Base-by-base conservation (phyloP, 2,797 vertebrate genomes). In the Tenualosa thibaudeaui region DNA sequence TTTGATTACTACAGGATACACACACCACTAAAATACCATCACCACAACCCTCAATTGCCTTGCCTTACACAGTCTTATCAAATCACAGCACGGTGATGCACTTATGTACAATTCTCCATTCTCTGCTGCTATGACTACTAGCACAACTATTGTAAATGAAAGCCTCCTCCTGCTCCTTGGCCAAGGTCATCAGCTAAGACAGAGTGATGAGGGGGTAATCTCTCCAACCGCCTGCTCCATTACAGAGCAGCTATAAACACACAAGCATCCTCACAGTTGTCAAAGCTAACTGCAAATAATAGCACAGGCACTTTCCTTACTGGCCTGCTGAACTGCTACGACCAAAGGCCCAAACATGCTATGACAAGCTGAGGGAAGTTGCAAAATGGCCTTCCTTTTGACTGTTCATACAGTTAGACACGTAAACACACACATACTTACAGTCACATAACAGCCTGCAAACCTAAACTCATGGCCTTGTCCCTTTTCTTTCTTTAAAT, bases 121-220 rank as follows among this genome's bases (percentile, higher is more conserved):
- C 37, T 75, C 10, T 71, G 26, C 65, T 19, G 3, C 10, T 15
- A 37, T 43, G 68, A 17, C 68, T 40, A 75, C 37, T 31, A 43
- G 13, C 13, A 22, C 15, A 13, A 3, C 26, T 9, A 31, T 24
- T 71, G 15, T 15, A 71, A 40, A 31, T 40, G 37, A 43, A 43
- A 19, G 68, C 13, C 15, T 43, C 12, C 71, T 78, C 17, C 7
- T 10, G 37, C 71, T 37, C 17, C 71, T 78, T 22, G 37, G 54
- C 87, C 88, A 89, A 90, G 86, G 84, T 90, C 89, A 93, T 92
- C 88, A 89, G 87, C 92, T 90, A 88, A 90, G 88, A 86, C 31
- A 82, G 91, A 92, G 91, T 93, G 94, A 94, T 93, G 93, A 94
- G 89, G 89, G 31, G 90, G 91, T 92, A 92, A 91, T 94, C 93